Conservation (phyloP, 2,888 invertebrate genomes). For the Gerris lacustris region DNA sequence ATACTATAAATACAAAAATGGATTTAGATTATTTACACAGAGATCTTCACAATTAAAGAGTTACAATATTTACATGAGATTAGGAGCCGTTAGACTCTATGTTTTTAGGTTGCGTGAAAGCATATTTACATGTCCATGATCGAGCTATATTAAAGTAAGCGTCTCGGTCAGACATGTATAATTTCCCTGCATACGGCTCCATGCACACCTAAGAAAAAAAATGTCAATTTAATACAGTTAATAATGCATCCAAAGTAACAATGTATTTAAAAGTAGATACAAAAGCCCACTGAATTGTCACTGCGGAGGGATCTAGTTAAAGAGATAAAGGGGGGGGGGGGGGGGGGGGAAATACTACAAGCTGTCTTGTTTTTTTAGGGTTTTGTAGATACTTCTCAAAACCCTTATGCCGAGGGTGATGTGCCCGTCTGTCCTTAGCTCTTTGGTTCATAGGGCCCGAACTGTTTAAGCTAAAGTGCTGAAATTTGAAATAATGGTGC, state of each 20-base stretch:
- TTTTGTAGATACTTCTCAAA: no score
- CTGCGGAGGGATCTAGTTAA: no score
- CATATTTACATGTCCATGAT: conserved; percentile 83
- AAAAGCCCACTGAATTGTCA: background rate
- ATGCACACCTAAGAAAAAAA: conserved; percentile 56
- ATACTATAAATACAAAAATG: no score
- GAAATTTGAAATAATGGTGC: no score
- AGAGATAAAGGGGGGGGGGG: no score
- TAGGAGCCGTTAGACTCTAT: background rate
- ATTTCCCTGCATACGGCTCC: conserved; percentile 70
- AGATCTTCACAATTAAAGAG: background rate
- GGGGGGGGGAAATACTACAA: background rate
- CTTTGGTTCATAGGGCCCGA: no score
- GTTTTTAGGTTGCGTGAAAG: conserved; percentile 33
- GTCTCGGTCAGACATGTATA: conserved; percentile 59
- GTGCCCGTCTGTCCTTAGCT: no score
- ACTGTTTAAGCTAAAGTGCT: no score
- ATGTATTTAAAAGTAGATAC: background rate
- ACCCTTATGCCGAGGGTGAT: no score
- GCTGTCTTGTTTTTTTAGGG: background rate
- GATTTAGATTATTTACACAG: no score
- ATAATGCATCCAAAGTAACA: background rate
- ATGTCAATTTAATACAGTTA: conserved; percentile 6
- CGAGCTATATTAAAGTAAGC: conserved; percentile 70
- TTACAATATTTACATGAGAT: background rate